A percentile compares a stretch with the other conserved stretches of the same genome.
Evolutionary conservation across 2,113 vertebrate species (phyloP).

Genomic region (Axis porcinus): DNA sequence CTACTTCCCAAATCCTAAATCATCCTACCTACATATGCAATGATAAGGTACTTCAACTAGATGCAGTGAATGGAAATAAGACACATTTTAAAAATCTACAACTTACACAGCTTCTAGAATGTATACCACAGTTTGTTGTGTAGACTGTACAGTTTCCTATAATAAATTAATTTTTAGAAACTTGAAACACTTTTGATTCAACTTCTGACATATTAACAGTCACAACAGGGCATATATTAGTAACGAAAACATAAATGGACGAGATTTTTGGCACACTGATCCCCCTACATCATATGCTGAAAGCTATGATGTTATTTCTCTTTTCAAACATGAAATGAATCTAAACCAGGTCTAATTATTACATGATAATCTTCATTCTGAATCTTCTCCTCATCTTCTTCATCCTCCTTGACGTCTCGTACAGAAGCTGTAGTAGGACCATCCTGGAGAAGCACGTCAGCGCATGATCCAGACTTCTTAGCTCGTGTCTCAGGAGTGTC

Average conservation of each 20-base stretch:
- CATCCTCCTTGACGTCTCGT: conserved; percentile 85
- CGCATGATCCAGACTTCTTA: conserved; percentile 79
- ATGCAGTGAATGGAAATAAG: neutral
- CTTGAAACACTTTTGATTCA: neutral
- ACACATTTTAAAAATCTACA: neutral
- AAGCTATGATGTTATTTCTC: neutral
- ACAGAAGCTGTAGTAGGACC: conserved; percentile 66
- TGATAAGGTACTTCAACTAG: neutral
- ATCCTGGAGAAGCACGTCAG: conserved; percentile 78
- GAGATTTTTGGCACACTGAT: neutral
- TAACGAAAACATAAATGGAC: neutral
- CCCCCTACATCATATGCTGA: neutral
- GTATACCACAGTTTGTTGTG: neutral
- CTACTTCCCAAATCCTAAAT: neutral
- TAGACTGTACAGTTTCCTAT: neutral
- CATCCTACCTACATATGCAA: neutral
- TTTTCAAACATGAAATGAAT: conserved; percentile 14
- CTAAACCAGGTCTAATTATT: conserved; percentile 65
- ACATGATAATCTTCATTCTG: conserved; percentile 95
- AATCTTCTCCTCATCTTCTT: conserved; percentile 89
- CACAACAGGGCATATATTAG: neutral
- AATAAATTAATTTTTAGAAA: neutral
- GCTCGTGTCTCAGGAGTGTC: conserved; percentile 82
- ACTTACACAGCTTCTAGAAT: neutral
- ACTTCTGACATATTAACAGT: conserved; percentile 1